Evolutionary conservation across 2,888 invertebrate genomes (phyloP), one percentile per base, ranked within the genome.

Genomic region (Lithosia quadra): DNA sequence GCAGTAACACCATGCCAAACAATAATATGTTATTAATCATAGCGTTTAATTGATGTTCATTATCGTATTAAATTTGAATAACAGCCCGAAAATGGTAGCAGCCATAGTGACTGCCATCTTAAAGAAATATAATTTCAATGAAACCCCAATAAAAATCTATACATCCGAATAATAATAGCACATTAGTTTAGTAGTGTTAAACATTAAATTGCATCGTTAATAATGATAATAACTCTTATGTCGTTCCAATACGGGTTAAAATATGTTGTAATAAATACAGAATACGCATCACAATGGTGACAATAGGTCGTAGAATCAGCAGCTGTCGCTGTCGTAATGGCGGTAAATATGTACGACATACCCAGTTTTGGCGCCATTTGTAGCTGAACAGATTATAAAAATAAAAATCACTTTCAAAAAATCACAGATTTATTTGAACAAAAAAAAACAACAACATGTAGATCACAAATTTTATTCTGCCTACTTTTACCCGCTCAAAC

Each of bases 161-260:
- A 84, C 85, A 83, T 87, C 86, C 85, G 83, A 88, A 85, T 88
- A 88, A 88, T 88, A 88, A 87, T 87, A 88, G 77, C 78, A 67
- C 73, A 75, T 77, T 78, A 77, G 34, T 75, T 67, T 24, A 69
- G 71, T 75, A 74, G 77, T 77, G 73, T 71, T 77, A 82, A 78
- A 79, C 67, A 77, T 74, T 74, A 66, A 79, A 74, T 68, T 68
- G 63, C 55, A 71, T 73, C 59, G 66, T 72, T 71, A 71, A 39
- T 28, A 53, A 64, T 69, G 49, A 76, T 70, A 73, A 68, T 76
- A 70, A 72, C 62, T 72, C 79, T 76, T 84, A 77, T 36, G 0
- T 0, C 59, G 5, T 64, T 9, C 18, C 0, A 0, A 66, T 83
- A 87, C 68, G 74, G 81, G 68, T 77, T 68, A 80, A 72, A 80